Evolutionary conservation across 1,140 invertebrate species (phyloP).

Genomic region (Bathynomus jamesi): DNA sequence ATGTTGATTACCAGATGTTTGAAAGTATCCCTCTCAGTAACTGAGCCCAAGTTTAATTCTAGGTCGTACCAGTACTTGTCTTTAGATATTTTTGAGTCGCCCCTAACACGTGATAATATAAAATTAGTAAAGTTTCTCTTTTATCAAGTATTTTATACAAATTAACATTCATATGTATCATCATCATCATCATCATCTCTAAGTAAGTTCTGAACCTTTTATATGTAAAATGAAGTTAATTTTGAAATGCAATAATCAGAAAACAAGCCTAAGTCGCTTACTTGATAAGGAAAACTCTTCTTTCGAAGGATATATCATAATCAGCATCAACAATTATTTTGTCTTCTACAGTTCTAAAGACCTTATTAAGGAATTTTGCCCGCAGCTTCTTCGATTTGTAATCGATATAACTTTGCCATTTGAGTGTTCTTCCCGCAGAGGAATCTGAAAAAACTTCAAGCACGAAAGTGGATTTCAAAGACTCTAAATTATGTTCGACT

Average conservation of each 20-base stretch:
- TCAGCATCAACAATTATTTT: background rate
- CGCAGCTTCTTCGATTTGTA: background rate
- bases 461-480: background rate
- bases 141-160: too few species aligned
- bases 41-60: background rate
- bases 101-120: too few species aligned
- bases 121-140: too few species aligned
- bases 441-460: background rate
- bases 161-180: too few species aligned
- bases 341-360: background rate
- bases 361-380: background rate
- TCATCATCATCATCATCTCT: too few species aligned
- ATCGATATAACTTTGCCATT: background rate
- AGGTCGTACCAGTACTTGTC: background rate
- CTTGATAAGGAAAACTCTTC: background rate
- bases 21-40: background rate
- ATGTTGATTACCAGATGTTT: background rate
- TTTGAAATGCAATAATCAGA: too few species aligned
- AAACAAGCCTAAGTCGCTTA: background rate
- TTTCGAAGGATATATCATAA: background rate
- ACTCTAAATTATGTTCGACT: background rate
- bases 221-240: too few species aligned
- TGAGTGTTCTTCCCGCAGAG: background rate
- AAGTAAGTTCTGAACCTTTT: too few species aligned
- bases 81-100: too few species aligned